These are phyloP conservation scores for Plectrocnemia conspersa DNA, from an alignment of 1,140 invertebrate species.

Conservation along the genomic window DNA sequence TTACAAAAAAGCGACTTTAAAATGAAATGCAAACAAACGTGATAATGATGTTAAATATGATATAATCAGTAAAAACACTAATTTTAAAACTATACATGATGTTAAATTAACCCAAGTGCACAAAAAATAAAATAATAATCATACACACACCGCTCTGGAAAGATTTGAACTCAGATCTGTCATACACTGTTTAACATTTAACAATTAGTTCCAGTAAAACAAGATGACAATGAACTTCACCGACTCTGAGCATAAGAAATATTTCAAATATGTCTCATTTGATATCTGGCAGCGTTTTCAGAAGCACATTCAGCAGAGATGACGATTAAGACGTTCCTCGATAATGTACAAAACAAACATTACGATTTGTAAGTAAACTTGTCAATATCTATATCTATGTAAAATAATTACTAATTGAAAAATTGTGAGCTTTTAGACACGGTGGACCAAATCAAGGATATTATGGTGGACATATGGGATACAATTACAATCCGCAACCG, in stretches of 20 bases:
- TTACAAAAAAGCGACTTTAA: no score
- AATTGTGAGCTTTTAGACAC: slow-evolving; percentile 19
- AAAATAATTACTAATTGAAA: background rate
- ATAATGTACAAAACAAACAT: slow-evolving; percentile 4
- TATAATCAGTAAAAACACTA: no score
- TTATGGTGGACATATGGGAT: slow-evolving; percentile 14
- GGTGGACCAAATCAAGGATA: slow-evolving; percentile 21
- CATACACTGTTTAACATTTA: slow-evolving; percentile 2
- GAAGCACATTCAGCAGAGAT: background rate
- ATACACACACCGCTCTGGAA: no score
- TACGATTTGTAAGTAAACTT: slow-evolving; percentile 3
- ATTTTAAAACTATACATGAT: no score
- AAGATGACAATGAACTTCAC: slow-evolving; percentile 27
- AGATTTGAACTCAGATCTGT: no score
- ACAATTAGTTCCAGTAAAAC: slow-evolving; percentile 30
- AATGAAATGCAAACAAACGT: no score
- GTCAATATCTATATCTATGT: background rate
- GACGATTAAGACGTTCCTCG: slow-evolving; percentile 8
- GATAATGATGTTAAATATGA: no score
- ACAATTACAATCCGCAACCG: slow-evolving; percentile 12
- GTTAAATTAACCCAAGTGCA: no score
- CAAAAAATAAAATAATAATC: no score
- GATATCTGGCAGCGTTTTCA: background rate
- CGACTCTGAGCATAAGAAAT: slow-evolving; percentile 13
- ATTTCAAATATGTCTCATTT: background rate